A percentile compares a stretch with the other conserved stretches of the same genome.
These are phyloP conservation scores for Scelioninae gen. 2 DNA, from an alignment of 2,888 invertebrate genomes.

Conservation along the genomic window DNA sequence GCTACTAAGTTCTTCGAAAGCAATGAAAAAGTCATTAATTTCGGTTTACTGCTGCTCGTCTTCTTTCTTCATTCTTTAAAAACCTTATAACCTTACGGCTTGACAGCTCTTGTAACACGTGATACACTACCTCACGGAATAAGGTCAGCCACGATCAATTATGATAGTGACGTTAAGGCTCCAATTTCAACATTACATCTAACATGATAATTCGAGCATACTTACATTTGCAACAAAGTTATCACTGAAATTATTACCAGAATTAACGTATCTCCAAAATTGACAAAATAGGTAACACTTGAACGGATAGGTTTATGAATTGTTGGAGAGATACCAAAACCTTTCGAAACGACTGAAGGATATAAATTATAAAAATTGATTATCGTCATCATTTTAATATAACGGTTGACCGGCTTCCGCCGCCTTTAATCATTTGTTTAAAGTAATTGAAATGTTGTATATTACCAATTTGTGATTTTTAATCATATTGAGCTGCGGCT, in stretches of 20 bases:
- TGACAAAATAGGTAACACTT: conserved; percentile 10
- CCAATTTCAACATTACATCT: too few relatives aligned
- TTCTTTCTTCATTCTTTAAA: conserved; percentile 1
- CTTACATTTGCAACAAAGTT: neutral
- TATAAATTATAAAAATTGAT: conserved; percentile 7
- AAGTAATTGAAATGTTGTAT: neutral
- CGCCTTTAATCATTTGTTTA: neutral
- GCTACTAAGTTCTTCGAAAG: conserved; percentile 1
- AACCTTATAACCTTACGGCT: neutral
- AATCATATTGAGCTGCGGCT: too few relatives aligned
- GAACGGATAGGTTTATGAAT: conserved; percentile 10
- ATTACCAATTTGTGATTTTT: too few relatives aligned
- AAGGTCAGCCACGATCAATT: conserved; percentile 21
- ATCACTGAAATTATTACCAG: conserved; percentile 6
- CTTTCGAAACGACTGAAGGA: neutral
- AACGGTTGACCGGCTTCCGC: neutral
- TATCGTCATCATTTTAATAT: neutral
- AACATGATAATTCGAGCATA: conserved; percentile 10
- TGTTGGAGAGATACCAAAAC: conserved; percentile 20
- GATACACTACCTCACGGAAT: neutral
- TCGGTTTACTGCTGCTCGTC: neutral
- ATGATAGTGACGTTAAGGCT: conserved; percentile 6
- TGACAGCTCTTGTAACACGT: neutral
- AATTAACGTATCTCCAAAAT: conserved; percentile 4
- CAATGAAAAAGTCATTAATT: conserved; percentile 11